A percentile compares a stretch with the other conserved stretches of the same genome.
These are phyloP conservation scores for Uria lomvia DNA, from an alignment of 2,113 vertebrate genomes.

Conservation along the genomic window DNA sequence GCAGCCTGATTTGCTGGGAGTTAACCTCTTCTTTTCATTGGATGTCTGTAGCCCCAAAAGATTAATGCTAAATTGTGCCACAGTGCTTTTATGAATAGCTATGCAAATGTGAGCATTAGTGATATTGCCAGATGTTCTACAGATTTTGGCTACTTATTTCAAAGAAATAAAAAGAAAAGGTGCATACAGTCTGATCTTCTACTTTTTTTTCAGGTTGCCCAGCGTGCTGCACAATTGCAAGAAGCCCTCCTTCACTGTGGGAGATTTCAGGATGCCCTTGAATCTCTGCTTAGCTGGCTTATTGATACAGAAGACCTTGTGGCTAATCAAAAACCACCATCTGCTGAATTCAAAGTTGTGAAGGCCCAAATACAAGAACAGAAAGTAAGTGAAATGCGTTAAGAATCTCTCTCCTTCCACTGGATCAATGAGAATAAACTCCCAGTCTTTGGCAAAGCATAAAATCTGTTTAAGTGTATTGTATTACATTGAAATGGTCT, in stretches of 20 bases:
- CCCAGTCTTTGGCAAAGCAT: background rate
- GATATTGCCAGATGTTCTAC: background rate
- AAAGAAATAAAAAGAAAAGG: background rate
- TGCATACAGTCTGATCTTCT: background rate
- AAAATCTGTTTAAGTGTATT: background rate
- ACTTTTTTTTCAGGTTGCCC: constrained; percentile 80
- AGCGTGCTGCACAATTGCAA: constrained; percentile 90
- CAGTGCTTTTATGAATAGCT: background rate
- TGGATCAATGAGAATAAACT: background rate
- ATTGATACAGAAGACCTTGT: constrained; percentile 95
- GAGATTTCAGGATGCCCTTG: constrained; percentile 95
- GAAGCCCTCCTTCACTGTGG: constrained; percentile 94
- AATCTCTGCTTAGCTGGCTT: constrained; percentile 96
- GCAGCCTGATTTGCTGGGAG: background rate
- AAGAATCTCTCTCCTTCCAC: background rate
- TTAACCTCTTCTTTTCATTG: background rate
- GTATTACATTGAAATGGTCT: background rate
- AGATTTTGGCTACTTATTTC: background rate
- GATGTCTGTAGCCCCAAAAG: background rate
- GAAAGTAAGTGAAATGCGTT: constrained; percentile 78
- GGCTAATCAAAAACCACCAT: constrained; percentile 92
- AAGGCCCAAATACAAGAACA: constrained; percentile 99
- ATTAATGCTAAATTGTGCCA: background rate
- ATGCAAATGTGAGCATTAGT: background rate
- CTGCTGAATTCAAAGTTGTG: constrained; percentile 97